Evolutionary conservation across 1,140 invertebrate genomes (phyloP).

Genomic region (Drosophila guanche): DNA sequence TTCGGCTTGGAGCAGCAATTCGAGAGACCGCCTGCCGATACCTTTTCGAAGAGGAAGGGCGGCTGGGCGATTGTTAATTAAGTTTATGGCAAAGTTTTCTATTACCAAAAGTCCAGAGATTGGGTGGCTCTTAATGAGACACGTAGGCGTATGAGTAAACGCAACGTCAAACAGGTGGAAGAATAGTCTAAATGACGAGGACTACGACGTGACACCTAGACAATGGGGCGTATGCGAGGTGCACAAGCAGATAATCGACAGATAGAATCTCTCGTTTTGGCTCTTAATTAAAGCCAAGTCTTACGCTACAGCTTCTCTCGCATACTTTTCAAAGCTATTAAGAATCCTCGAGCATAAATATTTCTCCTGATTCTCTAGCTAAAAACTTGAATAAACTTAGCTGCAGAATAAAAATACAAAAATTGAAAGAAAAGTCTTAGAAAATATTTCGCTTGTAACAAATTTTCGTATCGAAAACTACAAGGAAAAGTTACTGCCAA

Average conservation of each 20-base stretch:
- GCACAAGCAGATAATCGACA: conserved; percentile 16
- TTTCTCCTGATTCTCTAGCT: too few species aligned
- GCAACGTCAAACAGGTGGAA: conserved; percentile 53
- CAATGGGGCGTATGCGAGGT: conserved; percentile 46
- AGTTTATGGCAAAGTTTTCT: conserved; percentile 80
- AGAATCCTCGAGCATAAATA: conserved; percentile 11
- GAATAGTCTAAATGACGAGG: conserved; percentile 23
- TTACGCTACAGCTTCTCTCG: neutral
- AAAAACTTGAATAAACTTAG: neutral
- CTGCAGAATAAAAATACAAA: conserved; percentile 23
- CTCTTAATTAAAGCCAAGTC: conserved; percentile 26
- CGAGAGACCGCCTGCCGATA: conserved; percentile 52
- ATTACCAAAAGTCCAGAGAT: conserved; percentile 48
- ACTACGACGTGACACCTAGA: conserved; percentile 47
- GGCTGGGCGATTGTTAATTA: conserved; percentile 62
- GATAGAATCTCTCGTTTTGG: neutral
- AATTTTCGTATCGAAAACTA: conserved; percentile 26
- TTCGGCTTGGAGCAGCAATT: conserved; percentile 7
- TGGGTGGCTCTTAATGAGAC: conserved; percentile 63
- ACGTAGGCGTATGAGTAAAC: conserved; percentile 79
- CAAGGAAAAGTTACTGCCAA: conserved; percentile 36
- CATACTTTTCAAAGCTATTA: conserved; percentile 14
- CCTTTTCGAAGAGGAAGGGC: conserved; percentile 39
- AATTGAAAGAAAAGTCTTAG: conserved; percentile 46
- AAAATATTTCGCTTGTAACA: conserved; percentile 31